Evolutionary conservation across 2,888 invertebrate genomes (phyloP).

Genomic region (Calliopum simillimum): DNA sequence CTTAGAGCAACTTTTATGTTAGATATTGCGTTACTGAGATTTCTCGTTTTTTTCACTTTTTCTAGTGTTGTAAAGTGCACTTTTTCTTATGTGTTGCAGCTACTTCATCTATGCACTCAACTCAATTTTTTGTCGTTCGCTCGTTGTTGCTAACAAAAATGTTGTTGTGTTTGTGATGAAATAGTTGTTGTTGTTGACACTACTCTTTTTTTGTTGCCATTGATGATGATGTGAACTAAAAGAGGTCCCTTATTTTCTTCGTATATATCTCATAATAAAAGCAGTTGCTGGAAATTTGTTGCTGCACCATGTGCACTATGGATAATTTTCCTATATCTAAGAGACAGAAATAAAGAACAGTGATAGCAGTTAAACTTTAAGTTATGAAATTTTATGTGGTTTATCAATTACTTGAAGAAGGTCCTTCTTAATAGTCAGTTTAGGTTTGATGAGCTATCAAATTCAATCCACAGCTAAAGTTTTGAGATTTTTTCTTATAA

Average conservation of each 20-base stretch:
- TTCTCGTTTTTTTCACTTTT: not conserved
- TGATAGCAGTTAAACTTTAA: too few species aligned
- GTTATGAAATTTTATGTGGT: too few species aligned
- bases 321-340: too few species aligned
- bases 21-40: not conserved
- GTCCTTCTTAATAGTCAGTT: too few species aligned
- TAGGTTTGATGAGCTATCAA: too few species aligned
- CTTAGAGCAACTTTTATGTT: slow-evolving; percentile 19
- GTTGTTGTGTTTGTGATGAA: not conserved
- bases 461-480: too few species aligned
- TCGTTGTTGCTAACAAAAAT: too few species aligned
- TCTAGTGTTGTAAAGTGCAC: not conserved
- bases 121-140: too few species aligned
- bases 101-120: too few species aligned
- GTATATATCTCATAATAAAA: not conserved
- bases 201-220: not conserved
- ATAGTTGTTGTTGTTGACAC: not conserved
- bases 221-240: not conserved
- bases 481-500: too few species aligned
- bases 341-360: too few species aligned
- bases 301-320: not conserved
- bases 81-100: not conserved
- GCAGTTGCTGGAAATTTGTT: not conserved
- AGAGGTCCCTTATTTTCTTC: not conserved
- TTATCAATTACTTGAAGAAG: too few species aligned